phyloP scores from a whole-genome alignment of 2,113 vertebrate genomes.

The Scopus umbretta region DNA sequence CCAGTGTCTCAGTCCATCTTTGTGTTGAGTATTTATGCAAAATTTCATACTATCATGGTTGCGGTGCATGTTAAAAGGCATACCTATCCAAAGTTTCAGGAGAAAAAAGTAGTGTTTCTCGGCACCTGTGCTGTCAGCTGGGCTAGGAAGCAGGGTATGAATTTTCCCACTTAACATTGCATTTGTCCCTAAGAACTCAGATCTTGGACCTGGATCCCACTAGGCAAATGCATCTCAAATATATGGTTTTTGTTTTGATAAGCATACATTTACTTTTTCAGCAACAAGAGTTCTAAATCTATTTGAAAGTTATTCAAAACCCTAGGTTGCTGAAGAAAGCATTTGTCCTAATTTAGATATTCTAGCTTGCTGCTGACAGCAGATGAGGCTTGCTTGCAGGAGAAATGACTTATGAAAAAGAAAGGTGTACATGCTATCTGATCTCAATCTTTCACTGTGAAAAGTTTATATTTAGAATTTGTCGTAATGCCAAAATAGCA shows the following conservation, averaged over 20 bases:
- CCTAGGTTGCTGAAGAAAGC: background rate
- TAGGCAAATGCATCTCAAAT: background rate
- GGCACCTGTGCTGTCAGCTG: too few species aligned
- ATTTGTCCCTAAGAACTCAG: background rate
- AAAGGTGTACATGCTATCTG: background rate
- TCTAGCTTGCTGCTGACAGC: background rate
- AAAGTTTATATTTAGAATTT: background rate
- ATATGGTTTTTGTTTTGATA: background rate
- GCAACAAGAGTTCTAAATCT: background rate
- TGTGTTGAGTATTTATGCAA: background rate
- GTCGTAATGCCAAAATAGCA: background rate
- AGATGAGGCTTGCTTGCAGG: background rate
- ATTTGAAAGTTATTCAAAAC: background rate
- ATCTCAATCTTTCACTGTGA: background rate
- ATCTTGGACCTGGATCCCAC: background rate
- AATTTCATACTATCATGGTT: rapidly evolving
- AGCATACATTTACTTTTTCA: background rate
- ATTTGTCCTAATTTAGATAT: background rate
- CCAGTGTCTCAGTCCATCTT: background rate
- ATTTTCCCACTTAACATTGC: background rate
- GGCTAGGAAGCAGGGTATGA: background rate
- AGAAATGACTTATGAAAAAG: background rate
- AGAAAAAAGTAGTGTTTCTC: background rate
- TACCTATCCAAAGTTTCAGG: background rate
- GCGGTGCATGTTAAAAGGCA: background rate